phyloP scores from a whole-genome alignment of 2,113 vertebrate species.

The Rissa tridactyla region DNA sequence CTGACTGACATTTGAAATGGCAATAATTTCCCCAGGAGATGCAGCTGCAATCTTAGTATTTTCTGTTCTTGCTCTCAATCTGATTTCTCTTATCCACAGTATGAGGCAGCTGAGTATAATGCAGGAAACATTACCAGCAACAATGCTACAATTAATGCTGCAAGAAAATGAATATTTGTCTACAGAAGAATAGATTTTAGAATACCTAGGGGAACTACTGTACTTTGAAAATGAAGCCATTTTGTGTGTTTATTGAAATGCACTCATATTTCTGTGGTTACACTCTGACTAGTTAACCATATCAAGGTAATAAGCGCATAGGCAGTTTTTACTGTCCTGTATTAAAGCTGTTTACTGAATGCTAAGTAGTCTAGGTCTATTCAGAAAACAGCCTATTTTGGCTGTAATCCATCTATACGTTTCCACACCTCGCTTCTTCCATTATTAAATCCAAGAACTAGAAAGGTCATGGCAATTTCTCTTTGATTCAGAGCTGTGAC shows the following conservation, averaged over 20 bases:
- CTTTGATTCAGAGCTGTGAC: neutral
- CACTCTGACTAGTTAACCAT: constrained; percentile 48
- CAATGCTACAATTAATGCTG: constrained; percentile 59
- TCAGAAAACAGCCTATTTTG: constrained; percentile 32
- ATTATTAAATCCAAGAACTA: constrained; percentile 28
- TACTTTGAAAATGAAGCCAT: constrained; percentile 47
- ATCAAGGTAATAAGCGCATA: constrained; percentile 40
- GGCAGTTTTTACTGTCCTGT: constrained; percentile 24
- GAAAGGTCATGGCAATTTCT: constrained; percentile 19
- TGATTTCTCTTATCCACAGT: constrained; percentile 44
- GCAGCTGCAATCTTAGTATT: constrained; percentile 69
- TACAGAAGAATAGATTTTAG: constrained; percentile 43
- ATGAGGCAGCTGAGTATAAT: constrained; percentile 50
- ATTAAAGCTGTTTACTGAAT: constrained; percentile 52
- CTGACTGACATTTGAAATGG: constrained; percentile 73
- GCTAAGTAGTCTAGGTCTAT: constrained; percentile 15
- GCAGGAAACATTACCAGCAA: constrained; percentile 51
- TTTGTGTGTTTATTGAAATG: constrained; percentile 42
- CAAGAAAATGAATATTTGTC: constrained; percentile 54
- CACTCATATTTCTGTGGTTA: constrained; percentile 42
- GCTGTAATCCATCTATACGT: constrained; percentile 8
- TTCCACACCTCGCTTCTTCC: constrained; percentile 35
- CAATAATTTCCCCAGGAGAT: constrained; percentile 70
- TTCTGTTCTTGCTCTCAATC: constrained; percentile 43
- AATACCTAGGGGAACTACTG: constrained; percentile 51